Evolutionary conservation across 2,888 invertebrate species (phyloP), one percentile per base, ranked within the genome.

Genomic region (Polydrusus tereticollis): DNA sequence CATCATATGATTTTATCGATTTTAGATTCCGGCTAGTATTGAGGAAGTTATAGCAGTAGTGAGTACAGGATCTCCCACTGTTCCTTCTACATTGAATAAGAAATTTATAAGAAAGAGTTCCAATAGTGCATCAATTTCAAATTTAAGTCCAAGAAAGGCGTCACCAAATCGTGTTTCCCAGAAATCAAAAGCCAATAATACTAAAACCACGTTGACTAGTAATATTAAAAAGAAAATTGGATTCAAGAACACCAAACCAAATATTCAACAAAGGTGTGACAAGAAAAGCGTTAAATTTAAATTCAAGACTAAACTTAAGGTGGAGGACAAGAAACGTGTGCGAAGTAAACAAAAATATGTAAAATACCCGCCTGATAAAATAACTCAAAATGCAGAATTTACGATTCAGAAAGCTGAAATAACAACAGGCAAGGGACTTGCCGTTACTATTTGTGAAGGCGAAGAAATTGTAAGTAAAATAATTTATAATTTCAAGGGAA

Each of bases 361-460:
- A 67, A 47, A 78, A 59, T 77, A 74, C 47, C n/a, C n/a, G n/a
- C 77, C 75, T 29, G 75, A 29, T 29, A 52, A 52, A 16, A 29
- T 12, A 52, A 7, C 6, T 52, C 3, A 12, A 16, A 26, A 52
- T 29, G 14, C 21, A 77, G 66, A 76, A 55, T 62, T 69, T 26
- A 77, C 77, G 69, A 69, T 78, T 33, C 76, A 72, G 29, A 77
- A 76, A 70, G 74, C 78, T n/a, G 80, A 80, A 72, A 81, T 82
- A 69, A 86, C 88, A 1, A 86, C 88, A 16, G 88, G 88, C 0
- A 87, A 87, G 14, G 89, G 88, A 20, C 85, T 87, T 67, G 86
- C 88, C n/a, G 84, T 89, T 58, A 88, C 88, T 1, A 83, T 89
- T 12, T 88, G 88, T 64, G 88, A 88, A 81, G 90, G 90, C 6